Percentiles rank a stretch among this genome's conserved stretches.
Conservation (phyloP, 2,113 vertebrate species). For the Sylvietta virens region DNA sequence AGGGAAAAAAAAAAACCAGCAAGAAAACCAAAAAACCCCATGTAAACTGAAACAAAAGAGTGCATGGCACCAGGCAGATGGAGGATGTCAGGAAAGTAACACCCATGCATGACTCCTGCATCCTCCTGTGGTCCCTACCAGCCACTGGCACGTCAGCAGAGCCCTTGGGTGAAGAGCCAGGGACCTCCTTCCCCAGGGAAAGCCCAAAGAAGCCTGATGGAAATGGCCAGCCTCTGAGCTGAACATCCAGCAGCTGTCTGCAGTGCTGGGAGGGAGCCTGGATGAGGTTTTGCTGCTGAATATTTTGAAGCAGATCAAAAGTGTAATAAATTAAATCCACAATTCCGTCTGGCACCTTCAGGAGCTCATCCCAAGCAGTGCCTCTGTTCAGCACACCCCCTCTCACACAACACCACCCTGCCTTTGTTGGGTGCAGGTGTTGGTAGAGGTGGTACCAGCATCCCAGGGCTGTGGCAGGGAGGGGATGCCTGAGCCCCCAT, state of each 20-base stretch:
- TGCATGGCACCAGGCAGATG: neutral
- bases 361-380: neutral
- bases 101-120: neutral
- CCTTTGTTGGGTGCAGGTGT: neutral
- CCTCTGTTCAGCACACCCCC: neutral
- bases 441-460: neutral
- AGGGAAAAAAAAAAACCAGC: neutral
- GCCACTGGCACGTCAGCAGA: rapidly evolving
- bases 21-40: rapidly evolving
- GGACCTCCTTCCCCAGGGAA: neutral
- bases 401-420: neutral
- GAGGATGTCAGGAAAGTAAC: neutral
- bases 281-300: neutral
- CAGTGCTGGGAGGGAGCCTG: neutral
- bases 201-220: neutral
- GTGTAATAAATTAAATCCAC: neutral
- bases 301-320: neutral
- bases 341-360: neutral
- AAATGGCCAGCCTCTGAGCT: neutral
- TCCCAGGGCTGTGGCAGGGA: neutral
- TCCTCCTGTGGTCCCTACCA: neutral
- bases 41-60: neutral
- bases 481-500: neutral
- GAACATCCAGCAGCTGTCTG: neutral
- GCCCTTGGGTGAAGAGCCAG: neutral